A percentile compares a stretch with the other conserved stretches of the same genome.
phyloP scores from a whole-genome alignment of 2,113 vertebrate genomes.

The Tupaia chinensis region DNA sequence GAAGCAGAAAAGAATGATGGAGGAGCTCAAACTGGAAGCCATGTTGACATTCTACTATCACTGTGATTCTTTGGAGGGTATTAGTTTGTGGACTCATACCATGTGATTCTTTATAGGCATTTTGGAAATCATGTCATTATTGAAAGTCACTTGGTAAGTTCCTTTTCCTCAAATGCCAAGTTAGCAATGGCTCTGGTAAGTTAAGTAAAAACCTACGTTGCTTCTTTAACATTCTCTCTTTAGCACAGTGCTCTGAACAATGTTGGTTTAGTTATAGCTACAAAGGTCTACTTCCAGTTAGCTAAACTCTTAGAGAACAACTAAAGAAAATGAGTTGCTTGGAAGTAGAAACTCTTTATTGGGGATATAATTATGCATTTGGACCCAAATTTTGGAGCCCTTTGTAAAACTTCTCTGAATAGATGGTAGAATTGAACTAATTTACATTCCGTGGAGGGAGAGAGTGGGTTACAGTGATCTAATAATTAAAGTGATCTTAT shows the following conservation, averaged over 20 bases:
- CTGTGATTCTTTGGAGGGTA: constrained; percentile 59
- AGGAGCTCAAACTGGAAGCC: constrained; percentile 88
- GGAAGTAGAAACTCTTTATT: constrained; percentile 60
- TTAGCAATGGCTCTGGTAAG: constrained; percentile 42
- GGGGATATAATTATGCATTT: constrained; percentile 38
- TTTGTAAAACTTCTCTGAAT: constrained; percentile 64
- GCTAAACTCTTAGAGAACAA: constrained; percentile 58
- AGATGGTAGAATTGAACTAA: constrained; percentile 64
- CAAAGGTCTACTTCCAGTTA: constrained; percentile 67
- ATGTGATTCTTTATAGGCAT: constrained; percentile 68
- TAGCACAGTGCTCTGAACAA: constrained; percentile 40
- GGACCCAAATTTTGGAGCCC: constrained; percentile 39
- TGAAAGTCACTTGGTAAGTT: constrained; percentile 67
- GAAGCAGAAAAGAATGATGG: constrained; percentile 81
- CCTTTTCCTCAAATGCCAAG: constrained; percentile 58
- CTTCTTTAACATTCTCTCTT: constrained; percentile 51
- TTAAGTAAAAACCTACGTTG: constrained; percentile 34
- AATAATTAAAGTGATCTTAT: constrained; percentile 79
- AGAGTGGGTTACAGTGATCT: constrained; percentile 71
- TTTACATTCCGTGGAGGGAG: constrained; percentile 54
- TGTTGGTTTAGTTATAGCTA: constrained; percentile 21
- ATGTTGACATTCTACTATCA: constrained; percentile 79
- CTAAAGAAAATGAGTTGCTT: constrained; percentile 56
- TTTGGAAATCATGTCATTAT: constrained; percentile 44
- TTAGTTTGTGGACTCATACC: constrained; percentile 71